phyloP scores from a whole-genome alignment of 2,797 vertebrate species.

The Ptychadena robeensis region DNA sequence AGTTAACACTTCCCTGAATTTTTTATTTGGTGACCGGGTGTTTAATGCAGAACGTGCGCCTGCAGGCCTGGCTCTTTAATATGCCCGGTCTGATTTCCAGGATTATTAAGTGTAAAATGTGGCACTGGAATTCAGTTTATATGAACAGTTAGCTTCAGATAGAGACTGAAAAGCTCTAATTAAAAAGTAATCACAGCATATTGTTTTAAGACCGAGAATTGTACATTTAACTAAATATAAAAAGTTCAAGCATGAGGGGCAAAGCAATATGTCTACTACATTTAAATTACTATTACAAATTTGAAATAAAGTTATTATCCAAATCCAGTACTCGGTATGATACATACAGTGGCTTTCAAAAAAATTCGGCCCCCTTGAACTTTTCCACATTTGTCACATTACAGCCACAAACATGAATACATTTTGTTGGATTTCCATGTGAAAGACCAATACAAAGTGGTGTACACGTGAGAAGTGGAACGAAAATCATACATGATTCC shows the following conservation, averaged over 20 bases:
- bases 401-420: too few relatives aligned
- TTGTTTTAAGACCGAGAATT: neutral
- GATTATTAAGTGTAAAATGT: neutral
- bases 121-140: neutral
- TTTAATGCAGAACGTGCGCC: slow-evolving; percentile 2
- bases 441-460: too few relatives aligned
- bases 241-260: too few relatives aligned
- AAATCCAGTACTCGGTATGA: neutral
- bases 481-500: too few relatives aligned
- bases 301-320: too few relatives aligned
- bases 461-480: too few relatives aligned
- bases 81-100: neutral
- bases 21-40: slow-evolving; percentile 26
- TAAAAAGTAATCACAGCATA: neutral
- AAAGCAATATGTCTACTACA: too few relatives aligned
- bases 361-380: too few relatives aligned
- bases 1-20: slow-evolving; percentile 14
- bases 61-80: slow-evolving; percentile 9
- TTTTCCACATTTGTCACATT: too few relatives aligned
- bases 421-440: too few relatives aligned
- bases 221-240: neutral
- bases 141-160: neutral
- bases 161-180: neutral
- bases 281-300: too few relatives aligned
- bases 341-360: neutral